phyloP scores from a whole-genome alignment of 2,113 vertebrate species.

The Lathamus discolor region DNA sequence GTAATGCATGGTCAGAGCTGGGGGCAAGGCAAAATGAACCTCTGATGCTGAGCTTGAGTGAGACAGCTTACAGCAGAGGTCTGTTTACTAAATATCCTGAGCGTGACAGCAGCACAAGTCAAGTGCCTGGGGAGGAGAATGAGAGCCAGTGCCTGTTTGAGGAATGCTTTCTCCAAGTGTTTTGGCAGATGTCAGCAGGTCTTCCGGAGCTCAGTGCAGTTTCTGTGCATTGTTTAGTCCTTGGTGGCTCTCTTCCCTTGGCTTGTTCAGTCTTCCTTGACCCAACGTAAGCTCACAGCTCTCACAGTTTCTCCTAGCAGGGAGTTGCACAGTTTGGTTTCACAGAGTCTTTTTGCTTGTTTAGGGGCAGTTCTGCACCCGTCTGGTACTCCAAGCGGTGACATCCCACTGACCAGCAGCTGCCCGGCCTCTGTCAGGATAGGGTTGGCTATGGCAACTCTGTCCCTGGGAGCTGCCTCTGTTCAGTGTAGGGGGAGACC shows the following conservation, averaged over 20 bases:
- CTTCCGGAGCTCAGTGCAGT: neutral
- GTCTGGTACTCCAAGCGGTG: accelerated
- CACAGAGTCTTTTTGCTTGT: neutral
- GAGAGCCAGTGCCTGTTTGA: neutral
- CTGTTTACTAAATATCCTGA: accelerated
- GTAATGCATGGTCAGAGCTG: accelerated
- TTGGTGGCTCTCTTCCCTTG: neutral
- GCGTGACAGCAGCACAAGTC: accelerated
- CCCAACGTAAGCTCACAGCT: accelerated
- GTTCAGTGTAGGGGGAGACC: neutral
- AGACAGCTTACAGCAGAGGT: neutral
- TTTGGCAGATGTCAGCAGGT: accelerated
- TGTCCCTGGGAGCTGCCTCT: neutral
- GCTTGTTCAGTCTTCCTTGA: neutral
- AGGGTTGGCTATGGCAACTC: neutral
- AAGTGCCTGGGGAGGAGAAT: neutral
- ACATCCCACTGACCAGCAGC: accelerated
- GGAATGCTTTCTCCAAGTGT: accelerated
- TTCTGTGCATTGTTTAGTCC: neutral
- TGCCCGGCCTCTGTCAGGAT: accelerated
- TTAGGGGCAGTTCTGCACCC: accelerated
- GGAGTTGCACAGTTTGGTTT: neutral
- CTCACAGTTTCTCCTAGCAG: neutral
- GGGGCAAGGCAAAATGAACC: neutral
- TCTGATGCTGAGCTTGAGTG: neutral